phyloP scores from a whole-genome alignment of 2,797 vertebrate species.

The Sebastes vulpes region DNA sequence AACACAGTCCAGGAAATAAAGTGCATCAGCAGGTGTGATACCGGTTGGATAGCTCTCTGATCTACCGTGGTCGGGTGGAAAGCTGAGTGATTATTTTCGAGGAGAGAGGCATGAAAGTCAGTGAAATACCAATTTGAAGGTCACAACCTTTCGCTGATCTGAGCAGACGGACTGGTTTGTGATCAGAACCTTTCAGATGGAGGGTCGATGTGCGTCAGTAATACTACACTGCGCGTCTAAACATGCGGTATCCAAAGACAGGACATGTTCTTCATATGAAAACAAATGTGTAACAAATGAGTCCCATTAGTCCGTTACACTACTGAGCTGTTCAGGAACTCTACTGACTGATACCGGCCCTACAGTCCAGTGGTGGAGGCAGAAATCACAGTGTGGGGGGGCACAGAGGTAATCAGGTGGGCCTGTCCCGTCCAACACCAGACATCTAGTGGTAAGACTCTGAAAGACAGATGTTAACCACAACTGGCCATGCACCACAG shows the following conservation, averaged over 20 bases:
- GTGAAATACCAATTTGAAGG: conserved; percentile 83
- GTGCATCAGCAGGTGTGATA: neutral
- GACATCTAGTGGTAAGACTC: no score
- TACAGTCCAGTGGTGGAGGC: neutral
- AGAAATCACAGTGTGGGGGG: no score
- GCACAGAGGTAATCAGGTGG: no score
- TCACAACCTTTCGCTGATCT: conserved; percentile 80
- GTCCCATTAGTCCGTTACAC: neutral
- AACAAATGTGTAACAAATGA: conserved; percentile 36
- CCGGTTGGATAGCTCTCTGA: conserved; percentile 14
- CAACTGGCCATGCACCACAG: no score
- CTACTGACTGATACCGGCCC: neutral
- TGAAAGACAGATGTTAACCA: no score
- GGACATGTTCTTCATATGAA: conserved; percentile 3
- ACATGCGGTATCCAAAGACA: conserved; percentile 27
- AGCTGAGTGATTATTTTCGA: conserved; percentile 56
- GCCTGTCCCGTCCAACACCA: no score
- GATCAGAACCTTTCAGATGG: conserved; percentile 76
- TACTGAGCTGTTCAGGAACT: neutral
- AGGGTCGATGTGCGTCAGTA: conserved; percentile 48
- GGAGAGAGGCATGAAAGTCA: conserved; percentile 74
- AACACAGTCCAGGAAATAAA: conserved; percentile 11
- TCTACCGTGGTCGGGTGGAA: conserved; percentile 29
- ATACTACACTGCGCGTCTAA: conserved; percentile 15
- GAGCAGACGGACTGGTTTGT: conserved; percentile 71